These are phyloP conservation scores for Gymnothorax javanicus DNA, from an alignment of 2,797 vertebrate genomes.

Conservation along the genomic window DNA sequence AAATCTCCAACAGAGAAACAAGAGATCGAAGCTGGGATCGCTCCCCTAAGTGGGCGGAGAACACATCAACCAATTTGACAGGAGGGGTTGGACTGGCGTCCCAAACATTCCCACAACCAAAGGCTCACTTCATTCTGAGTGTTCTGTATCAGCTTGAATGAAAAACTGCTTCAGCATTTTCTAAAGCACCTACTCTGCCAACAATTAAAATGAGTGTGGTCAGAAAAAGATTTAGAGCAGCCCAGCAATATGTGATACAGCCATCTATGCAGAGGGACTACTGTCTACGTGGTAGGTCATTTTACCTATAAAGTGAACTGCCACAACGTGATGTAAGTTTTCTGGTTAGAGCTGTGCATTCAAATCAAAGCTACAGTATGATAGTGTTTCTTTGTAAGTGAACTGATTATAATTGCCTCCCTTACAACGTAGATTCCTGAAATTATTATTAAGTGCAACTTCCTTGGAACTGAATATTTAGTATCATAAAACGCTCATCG, in stretches of 20 bases:
- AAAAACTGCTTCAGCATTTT: background rate
- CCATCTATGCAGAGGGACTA: background rate
- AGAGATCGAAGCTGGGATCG: background rate
- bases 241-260: background rate
- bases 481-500: too few species aligned
- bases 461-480: too few species aligned
- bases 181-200: background rate
- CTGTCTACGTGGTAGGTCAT: background rate
- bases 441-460: too few species aligned
- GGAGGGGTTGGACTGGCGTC: background rate
- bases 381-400: background rate
- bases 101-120: background rate
- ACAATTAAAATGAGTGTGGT: background rate
- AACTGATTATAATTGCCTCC: background rate
- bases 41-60: background rate
- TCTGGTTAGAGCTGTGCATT: background rate
- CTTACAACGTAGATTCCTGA: too few species aligned
- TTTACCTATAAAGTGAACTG: background rate
- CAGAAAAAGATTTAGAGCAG: background rate
- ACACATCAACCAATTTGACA: background rate
- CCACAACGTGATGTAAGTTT: background rate
- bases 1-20: constrained; percentile 1
- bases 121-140: background rate
- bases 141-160: background rate
- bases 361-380: background rate